phyloP scores from a whole-genome alignment of 1,140 invertebrate genomes.

The Lepeophtheirus salmonis region DNA sequence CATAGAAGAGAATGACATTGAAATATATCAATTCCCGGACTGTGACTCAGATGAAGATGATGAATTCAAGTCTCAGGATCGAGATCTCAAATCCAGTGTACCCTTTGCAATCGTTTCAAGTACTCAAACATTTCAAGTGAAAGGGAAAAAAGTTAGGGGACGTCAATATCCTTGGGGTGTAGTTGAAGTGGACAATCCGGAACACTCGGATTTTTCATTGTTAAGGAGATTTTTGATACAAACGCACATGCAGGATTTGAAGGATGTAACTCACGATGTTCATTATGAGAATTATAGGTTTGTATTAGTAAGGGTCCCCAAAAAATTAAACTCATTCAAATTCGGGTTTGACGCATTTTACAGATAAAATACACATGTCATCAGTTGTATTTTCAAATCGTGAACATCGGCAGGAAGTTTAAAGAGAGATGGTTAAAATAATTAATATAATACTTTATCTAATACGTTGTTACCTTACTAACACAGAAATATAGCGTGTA shows the following conservation, averaged over 20 bases:
- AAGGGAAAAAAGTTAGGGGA: conserved; percentile 70
- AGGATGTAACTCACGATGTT: conserved; percentile 81
- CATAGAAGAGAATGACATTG: conserved; percentile 36
- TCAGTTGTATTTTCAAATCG: no score
- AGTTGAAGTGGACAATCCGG: conserved; percentile 93
- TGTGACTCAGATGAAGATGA: conserved; percentile 84
- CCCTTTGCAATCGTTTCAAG: conserved; percentile 51
- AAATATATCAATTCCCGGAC: conserved; percentile 79
- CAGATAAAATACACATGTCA: no score
- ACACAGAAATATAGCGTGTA: no score
- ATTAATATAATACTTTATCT: no score
- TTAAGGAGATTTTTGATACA: conserved; percentile 80
- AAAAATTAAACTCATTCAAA: conserved; percentile 54
- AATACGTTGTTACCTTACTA: no score
- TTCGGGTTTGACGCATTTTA: no score
- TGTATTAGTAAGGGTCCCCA: conserved; percentile 65
- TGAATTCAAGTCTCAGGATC: conserved; percentile 74
- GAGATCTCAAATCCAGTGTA: conserved; percentile 66
- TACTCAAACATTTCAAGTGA: conserved; percentile 6
- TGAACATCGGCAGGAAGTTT: conserved; percentile 28
- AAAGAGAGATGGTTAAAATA: conserved; percentile 13
- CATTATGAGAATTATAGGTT: conserved; percentile 70
- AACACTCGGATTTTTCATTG: conserved; percentile 93
- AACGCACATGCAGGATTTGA: conserved; percentile 43
- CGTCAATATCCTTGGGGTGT: conserved; percentile 95